phyloP scores from a whole-genome alignment of 1,140 invertebrate genomes.

The Diprion similis region DNA sequence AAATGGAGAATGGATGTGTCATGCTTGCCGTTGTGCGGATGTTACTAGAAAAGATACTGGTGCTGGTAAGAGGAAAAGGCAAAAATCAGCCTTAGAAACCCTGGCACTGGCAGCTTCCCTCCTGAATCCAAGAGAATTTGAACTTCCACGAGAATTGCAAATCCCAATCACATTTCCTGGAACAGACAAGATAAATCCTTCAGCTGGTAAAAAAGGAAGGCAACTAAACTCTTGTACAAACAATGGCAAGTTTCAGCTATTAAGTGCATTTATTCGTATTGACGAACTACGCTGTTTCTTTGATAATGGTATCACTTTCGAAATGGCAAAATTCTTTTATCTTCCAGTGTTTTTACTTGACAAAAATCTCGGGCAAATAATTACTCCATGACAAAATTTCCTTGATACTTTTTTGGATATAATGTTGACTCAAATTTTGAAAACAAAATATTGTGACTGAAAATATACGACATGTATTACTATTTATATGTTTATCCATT shows the following conservation, averaged over 20 bases:
- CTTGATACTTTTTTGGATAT: too few relatives aligned
- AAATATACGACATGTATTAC: too few relatives aligned
- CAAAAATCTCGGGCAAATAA: neutral
- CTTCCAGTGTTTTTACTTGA: conserved; percentile 8
- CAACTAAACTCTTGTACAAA: conserved; percentile 36
- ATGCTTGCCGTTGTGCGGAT: conserved; percentile 70
- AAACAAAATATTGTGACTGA: too few relatives aligned
- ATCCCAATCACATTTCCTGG: conserved; percentile 84
- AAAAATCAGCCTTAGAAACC: conserved; percentile 73
- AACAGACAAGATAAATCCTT: conserved; percentile 68
- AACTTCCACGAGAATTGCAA: conserved; percentile 80
- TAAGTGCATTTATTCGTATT: conserved; percentile 3
- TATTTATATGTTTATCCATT: too few relatives aligned
- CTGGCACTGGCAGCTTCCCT: conserved; percentile 81
- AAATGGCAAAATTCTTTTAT: conserved; percentile 14
- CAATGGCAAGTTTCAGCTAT: conserved; percentile 42
- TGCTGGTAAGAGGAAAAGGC: conserved; percentile 53
- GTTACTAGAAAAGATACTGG: conserved; percentile 50
- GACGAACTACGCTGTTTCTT: neutral
- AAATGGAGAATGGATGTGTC: conserved; percentile 90
- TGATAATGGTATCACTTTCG: conserved; percentile 4
- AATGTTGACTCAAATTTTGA: too few relatives aligned
- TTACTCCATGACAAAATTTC: too few relatives aligned
- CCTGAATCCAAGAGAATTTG: conserved; percentile 89
- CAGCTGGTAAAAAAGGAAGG: conserved; percentile 51